These are phyloP conservation scores for Dryoscopus gambensis DNA, from an alignment of 2,113 vertebrate genomes.

Conservation along the genomic window DNA sequence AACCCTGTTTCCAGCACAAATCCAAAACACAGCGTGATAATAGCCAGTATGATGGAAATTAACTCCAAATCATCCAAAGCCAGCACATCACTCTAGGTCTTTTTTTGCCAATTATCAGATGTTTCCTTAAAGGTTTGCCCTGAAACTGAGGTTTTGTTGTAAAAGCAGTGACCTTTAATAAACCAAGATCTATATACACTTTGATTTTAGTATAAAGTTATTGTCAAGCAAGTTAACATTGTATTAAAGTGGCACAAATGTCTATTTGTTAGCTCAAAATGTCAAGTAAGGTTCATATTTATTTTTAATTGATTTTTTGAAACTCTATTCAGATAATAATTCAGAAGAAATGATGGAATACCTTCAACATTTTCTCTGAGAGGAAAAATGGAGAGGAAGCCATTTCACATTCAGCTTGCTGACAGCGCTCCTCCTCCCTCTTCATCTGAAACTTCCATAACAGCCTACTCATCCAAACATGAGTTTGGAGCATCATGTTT, in stretches of 20 bases:
- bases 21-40: accelerated
- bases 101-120: background rate
- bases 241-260: background rate
- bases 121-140: background rate
- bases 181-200: background rate
- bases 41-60: background rate
- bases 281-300: background rate
- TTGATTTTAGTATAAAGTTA: background rate
- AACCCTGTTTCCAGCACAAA: background rate
- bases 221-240: background rate
- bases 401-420: background rate
- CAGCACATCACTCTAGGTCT: background rate
- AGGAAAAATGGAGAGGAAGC: background rate
- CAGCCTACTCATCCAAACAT: background rate
- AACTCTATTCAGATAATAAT: background rate
- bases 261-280: background rate
- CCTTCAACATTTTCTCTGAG: background rate
- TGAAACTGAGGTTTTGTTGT: background rate
- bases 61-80: background rate
- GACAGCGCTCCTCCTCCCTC: background rate
- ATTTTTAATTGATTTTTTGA: background rate
- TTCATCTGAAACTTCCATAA: background rate
- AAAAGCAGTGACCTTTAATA: background rate
- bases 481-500: background rate
- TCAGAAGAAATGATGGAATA: background rate